Percentiles rank a stretch among this genome's conserved stretches.
phyloP scores from a whole-genome alignment of 64 coral and sea anemone species.

The Hydrozoanthus tunicans region DNA sequence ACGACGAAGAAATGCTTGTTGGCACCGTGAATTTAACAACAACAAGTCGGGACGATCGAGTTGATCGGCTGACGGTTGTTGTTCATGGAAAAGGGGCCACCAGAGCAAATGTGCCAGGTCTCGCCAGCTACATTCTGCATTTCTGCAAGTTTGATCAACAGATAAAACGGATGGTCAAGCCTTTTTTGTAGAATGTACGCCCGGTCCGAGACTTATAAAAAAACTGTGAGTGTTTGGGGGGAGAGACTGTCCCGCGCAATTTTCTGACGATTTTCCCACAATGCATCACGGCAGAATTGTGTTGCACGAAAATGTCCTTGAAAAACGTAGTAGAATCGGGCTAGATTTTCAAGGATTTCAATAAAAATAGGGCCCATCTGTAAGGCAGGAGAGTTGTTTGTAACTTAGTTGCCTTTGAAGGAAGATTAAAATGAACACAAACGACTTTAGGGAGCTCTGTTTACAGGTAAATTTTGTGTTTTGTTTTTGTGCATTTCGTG shows the following conservation, averaged over 20 bases:
- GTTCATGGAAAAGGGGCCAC: neutral
- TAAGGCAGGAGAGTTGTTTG: neutral
- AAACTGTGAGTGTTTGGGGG: neutral
- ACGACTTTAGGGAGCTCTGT: slow-evolving; percentile 28
- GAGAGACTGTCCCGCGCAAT: neutral
- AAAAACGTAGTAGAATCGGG: no score
- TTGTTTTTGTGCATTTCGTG: neutral
- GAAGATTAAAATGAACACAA: slow-evolving; percentile 34
- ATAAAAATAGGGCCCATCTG: slow-evolving; percentile 7
- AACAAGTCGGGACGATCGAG: slow-evolving; percentile 3
- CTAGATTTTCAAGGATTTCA: no score
- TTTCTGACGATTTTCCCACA: no score
- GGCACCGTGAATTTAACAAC: neutral
- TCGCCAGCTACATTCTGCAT: no score
- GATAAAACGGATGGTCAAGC: no score
- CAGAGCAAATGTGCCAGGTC: neutral
- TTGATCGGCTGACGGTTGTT: neutral
- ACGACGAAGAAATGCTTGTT: neutral
- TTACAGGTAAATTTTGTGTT: no score
- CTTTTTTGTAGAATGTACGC: slow-evolving; percentile 10
- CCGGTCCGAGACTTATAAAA: slow-evolving; percentile 13
- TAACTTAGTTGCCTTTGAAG: slow-evolving; percentile 22
- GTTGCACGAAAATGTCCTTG: neutral
- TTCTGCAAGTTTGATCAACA: no score
- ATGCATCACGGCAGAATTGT: no score